Percentiles rank a stretch among this genome's conserved stretches.
Evolutionary conservation across 2,797 vertebrate genomes (phyloP).

Genomic region (Aselliscus stoliczkanus): DNA sequence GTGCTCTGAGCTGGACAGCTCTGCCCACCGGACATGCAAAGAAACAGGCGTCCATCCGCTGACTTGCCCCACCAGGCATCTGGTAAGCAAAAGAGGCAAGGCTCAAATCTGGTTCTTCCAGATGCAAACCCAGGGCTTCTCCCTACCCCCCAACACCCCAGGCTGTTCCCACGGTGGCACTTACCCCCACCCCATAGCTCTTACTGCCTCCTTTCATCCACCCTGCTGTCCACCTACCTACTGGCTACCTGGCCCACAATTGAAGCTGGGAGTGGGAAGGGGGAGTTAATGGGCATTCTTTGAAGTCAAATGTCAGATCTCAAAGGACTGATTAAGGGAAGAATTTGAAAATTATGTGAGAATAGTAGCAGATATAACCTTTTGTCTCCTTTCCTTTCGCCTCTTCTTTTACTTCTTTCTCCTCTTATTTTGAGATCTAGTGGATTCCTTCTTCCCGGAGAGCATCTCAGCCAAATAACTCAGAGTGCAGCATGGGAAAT

Average conservation of each 20-base stretch:
- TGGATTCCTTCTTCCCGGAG: not conserved
- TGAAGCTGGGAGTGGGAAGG: accelerated
- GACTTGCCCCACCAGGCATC: not conserved
- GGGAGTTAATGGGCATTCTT: not conserved
- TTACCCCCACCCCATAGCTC: too few species aligned
- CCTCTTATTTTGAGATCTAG: not conserved
- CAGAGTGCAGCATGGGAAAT: not conserved
- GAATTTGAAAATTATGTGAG: not conserved
- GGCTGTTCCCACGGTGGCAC: too few species aligned
- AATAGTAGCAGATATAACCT: not conserved
- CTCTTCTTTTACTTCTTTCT: not conserved
- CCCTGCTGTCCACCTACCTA: not conserved
- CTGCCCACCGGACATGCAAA: not conserved
- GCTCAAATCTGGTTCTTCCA: not conserved
- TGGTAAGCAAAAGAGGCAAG: not conserved
- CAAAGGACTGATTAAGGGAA: not conserved
- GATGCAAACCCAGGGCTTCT: not conserved
- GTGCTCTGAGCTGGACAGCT: not conserved
- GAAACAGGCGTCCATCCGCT: not conserved
- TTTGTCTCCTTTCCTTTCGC: not conserved
- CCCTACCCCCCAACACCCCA: accelerated
- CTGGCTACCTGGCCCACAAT: accelerated
- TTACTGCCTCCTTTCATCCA: not conserved
- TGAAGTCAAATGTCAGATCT: not conserved
- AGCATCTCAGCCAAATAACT: not conserved